These are phyloP conservation scores for Liposcelis brunnea DNA, from an alignment of 2,888 invertebrate species.

Conservation along the genomic window DNA sequence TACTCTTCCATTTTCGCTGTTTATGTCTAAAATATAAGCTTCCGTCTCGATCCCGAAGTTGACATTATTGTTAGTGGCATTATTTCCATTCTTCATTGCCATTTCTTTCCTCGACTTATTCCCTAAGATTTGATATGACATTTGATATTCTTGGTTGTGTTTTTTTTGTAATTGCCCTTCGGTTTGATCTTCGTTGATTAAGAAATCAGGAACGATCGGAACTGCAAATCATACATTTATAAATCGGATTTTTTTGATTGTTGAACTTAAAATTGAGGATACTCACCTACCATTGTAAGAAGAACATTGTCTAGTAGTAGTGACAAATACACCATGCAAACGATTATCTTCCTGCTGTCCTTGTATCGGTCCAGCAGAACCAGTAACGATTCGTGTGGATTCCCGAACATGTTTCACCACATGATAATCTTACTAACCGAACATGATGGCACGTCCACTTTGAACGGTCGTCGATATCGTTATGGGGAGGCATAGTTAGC, in stretches of 20 bases:
- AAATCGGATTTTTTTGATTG: not conserved
- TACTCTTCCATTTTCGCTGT: constrained; percentile 38
- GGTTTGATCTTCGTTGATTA: constrained; percentile 30
- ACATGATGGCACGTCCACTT: no score
- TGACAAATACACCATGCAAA: constrained; percentile 50
- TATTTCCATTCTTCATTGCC: constrained; percentile 1
- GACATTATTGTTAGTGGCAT: not conserved
- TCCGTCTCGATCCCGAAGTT: not conserved
- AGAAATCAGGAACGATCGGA: constrained; percentile 62
- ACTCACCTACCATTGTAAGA: constrained; percentile 67
- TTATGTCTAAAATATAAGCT: constrained; percentile 10
- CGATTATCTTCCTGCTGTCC: constrained; percentile 19
- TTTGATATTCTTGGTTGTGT: not conserved
- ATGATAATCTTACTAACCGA: no score
- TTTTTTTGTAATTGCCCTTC: constrained; percentile 9
- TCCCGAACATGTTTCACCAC: no score
- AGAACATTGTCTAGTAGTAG: constrained; percentile 73
- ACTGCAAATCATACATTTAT: constrained; percentile 33
- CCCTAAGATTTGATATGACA: not conserved
- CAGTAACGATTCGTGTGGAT: no score
- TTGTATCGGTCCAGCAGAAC: not conserved
- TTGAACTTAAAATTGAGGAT: no score
- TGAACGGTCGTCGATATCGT: no score
- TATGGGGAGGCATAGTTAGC: no score
- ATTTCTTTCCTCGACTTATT: no score